Conservation (phyloP, 2,113 vertebrate species). For the Haemorhous mexicanus region DNA sequence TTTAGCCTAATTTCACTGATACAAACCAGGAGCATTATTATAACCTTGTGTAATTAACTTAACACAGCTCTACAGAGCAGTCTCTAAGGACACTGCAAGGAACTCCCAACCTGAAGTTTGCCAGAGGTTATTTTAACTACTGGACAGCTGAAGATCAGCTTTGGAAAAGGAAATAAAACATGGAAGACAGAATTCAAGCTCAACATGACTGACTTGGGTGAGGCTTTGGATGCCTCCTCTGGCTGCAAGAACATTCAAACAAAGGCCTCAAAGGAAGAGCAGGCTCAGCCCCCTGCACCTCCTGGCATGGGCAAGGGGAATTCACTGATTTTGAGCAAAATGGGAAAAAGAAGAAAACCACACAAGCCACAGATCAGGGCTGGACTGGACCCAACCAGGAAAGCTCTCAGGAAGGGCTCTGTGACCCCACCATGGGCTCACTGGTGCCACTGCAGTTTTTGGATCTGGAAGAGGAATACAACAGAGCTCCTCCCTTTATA, state of each 20-base stretch:
- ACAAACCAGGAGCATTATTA: neutral
- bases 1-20: neutral
- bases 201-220: neutral
- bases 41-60: neutral
- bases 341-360: neutral
- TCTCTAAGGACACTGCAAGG: neutral
- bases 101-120: neutral
- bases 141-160: neutral
- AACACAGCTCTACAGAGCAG: neutral
- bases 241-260: neutral
- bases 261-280: neutral
- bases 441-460: neutral
- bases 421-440: neutral
- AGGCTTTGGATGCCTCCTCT: neutral
- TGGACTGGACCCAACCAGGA: neutral
- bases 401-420: neutral
- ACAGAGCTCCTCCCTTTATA: neutral
- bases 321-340: neutral
- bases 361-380: neutral
- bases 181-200: slow-evolving; percentile 3
- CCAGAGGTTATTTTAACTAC: neutral
- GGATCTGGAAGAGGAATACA: neutral
- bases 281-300: neutral
- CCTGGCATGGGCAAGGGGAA: neutral
- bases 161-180: neutral